Percentiles rank a stretch among this genome's conserved stretches.
Evolutionary conservation across 2,888 invertebrate genomes (phyloP).

Genomic region (Scaptomyza reducta): DNA sequence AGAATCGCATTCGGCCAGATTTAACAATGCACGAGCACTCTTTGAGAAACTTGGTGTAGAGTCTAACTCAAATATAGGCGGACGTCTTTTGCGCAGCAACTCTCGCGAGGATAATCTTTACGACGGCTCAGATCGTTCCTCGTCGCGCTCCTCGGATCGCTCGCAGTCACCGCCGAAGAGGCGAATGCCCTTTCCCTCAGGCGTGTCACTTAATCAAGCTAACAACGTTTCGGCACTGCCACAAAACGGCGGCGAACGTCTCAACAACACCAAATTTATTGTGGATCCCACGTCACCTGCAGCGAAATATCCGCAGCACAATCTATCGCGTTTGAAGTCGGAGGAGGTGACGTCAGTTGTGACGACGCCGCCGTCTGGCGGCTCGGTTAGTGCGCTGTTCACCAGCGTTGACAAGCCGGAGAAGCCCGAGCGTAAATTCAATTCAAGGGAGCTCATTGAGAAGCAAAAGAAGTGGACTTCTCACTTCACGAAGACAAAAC

Average conservation of each 20-base stretch:
- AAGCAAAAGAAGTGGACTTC: conserved; percentile 97
- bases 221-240: conserved; percentile 75
- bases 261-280: conserved; percentile 80
- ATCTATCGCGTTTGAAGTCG: conserved; percentile 86
- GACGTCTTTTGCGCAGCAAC: conserved; percentile 82
- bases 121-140: conserved; percentile 83
- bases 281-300: conserved; percentile 66
- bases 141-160: conserved; percentile 83
- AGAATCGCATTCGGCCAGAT: conserved; percentile 94
- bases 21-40: conserved; percentile 95
- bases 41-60: conserved; percentile 93
- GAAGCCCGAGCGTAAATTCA: conserved; percentile 92
- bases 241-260: conserved; percentile 78
- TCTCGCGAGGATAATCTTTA: conserved; percentile 84
- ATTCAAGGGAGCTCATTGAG: conserved; percentile 93
- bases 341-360: conserved; percentile 81
- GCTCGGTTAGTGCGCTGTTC: conserved; percentile 59
- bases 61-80: conserved; percentile 86
- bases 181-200: conserved; percentile 83
- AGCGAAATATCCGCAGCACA: conserved; percentile 80
- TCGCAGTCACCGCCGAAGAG: conserved; percentile 84
- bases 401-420: conserved; percentile 88
- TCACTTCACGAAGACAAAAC: conserved; percentile 92
- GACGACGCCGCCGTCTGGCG: conserved; percentile 33
- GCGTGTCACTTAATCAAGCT: conserved; percentile 79